A percentile compares a stretch with the other conserved stretches of the same genome.
Evolutionary conservation across 2,888 invertebrate genomes (phyloP).

Genomic region (Volucella zonaria): DNA sequence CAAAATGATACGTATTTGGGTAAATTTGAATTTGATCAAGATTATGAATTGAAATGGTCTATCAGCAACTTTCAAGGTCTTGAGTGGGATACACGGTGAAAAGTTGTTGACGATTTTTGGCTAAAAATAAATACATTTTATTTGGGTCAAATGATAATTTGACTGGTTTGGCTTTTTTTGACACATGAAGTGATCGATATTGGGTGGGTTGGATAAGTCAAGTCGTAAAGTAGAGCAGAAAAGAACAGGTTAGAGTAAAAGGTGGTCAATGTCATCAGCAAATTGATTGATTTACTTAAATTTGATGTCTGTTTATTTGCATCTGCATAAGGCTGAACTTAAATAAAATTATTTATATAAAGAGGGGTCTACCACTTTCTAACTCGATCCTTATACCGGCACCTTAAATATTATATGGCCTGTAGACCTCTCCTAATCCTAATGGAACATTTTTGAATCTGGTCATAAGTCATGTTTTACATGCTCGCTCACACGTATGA

Average conservation of each 20-base stretch:
- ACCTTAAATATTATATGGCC: too few species aligned
- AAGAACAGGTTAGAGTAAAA: slow-evolving; percentile 32
- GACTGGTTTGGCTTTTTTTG: slow-evolving; percentile 15
- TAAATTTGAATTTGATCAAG: slow-evolving; percentile 3
- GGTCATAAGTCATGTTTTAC: too few species aligned
- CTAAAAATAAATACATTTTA: slow-evolving; percentile 3
- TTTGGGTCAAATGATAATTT: slow-evolving; percentile 33
- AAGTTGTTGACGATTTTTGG: slow-evolving; percentile 18
- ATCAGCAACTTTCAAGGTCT: slow-evolving; percentile 53
- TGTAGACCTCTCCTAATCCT: too few species aligned
- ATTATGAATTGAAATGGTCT: not conserved
- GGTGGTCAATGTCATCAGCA: slow-evolving; percentile 20
- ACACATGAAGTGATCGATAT: slow-evolving; percentile 32
- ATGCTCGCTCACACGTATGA: too few species aligned
- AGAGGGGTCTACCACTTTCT: too few species aligned
- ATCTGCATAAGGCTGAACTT: too few species aligned
- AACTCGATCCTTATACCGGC: too few species aligned
- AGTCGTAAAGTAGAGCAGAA: slow-evolving; percentile 20
- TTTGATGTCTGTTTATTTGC: too few species aligned
- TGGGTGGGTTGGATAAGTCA: slow-evolving; percentile 27
- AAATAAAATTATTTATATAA: too few species aligned
- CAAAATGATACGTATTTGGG: slow-evolving; percentile 23
- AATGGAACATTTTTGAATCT: too few species aligned
- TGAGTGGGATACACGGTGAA: not conserved
- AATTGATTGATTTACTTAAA: slow-evolving; percentile 18